Conservation (phyloP, 2,888 invertebrate species). For the Ernsta delagoae region DNA sequence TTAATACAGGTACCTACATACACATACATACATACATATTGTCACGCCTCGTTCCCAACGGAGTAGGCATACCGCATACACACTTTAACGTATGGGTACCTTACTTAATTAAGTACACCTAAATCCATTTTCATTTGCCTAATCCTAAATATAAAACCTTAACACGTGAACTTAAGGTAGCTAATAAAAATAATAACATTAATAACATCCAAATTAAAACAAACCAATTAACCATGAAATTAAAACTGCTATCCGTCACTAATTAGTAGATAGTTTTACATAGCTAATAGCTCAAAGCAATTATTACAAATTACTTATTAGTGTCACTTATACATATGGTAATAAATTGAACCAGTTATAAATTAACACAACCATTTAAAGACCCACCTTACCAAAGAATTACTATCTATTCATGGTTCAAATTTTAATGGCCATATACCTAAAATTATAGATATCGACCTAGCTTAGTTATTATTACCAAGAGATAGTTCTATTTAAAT, state of each 20-base stretch:
- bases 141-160: too few species aligned
- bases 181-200: not conserved
- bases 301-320: slow-evolving; percentile 7
- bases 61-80: too few species aligned
- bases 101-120: too few species aligned
- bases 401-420: not conserved
- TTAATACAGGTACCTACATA: too few species aligned
- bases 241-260: not conserved
- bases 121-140: too few species aligned
- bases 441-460: not conserved
- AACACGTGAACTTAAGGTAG: too few species aligned
- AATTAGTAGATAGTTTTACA: slow-evolving; percentile 14
- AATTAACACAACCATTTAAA: not conserved
- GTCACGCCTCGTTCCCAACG: too few species aligned
- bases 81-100: too few species aligned
- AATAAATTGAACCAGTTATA: slow-evolving; percentile 18
- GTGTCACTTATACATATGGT: not conserved
- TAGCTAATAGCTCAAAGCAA: slow-evolving; percentile 11
- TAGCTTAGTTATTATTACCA: not conserved
- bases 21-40: too few species aligned
- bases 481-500: not conserved
- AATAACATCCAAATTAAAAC: not conserved
- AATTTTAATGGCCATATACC: not conserved
- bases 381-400: not conserved
- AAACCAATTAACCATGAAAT: slow-evolving; percentile 7